Conservation (phyloP, 2,113 vertebrate genomes). For the Paraplagusia blochii region DNA sequence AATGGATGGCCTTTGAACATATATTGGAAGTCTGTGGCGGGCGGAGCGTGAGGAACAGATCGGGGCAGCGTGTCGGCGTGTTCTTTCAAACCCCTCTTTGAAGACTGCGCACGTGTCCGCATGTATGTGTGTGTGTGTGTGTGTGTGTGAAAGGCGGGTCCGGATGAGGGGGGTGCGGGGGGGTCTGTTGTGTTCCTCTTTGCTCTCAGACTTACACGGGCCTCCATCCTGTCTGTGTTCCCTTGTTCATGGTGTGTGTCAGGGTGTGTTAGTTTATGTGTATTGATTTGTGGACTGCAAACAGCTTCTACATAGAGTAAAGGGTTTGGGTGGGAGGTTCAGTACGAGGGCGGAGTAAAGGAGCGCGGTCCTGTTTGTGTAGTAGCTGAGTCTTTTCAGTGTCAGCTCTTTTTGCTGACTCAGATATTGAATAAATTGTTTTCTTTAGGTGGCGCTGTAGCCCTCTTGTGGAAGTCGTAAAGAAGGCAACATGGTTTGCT, state of each 20-base stretch:
- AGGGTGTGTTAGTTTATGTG: slow-evolving; percentile 46
- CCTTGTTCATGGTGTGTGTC: slow-evolving; percentile 34
- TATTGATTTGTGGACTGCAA: slow-evolving; percentile 60
- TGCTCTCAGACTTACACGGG: slow-evolving; percentile 28
- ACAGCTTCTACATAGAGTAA: slow-evolving; percentile 43
- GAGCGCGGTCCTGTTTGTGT: slow-evolving; percentile 59
- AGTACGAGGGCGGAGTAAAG: too few species aligned
- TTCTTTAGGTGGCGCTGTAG: too few species aligned
- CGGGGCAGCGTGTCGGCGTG: slow-evolving; percentile 40
- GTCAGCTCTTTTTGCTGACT: slow-evolving; percentile 31
- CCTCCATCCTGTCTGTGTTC: slow-evolving; percentile 49
- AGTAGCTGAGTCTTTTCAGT: slow-evolving; percentile 50
- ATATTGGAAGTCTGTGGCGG: slow-evolving; percentile 63
- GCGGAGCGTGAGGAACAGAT: slow-evolving; percentile 43
- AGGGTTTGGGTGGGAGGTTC: slow-evolving; percentile 35
- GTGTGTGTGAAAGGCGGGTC: too few species aligned
- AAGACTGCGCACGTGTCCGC: slow-evolving; percentile 61
- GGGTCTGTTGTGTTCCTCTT: slow-evolving; percentile 3
- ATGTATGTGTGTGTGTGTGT: slow-evolving; percentile 37
- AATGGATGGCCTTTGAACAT: slow-evolving; percentile 81
- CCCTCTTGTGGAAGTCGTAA: too few species aligned
- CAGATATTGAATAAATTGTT: too few species aligned
- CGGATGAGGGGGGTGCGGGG: too few species aligned
- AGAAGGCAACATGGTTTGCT: too few species aligned
- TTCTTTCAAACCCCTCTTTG: slow-evolving; percentile 73